These are phyloP conservation scores for Yponomeuta sedellus DNA, from an alignment of 2,888 invertebrate genomes.

Conservation along the genomic window DNA sequence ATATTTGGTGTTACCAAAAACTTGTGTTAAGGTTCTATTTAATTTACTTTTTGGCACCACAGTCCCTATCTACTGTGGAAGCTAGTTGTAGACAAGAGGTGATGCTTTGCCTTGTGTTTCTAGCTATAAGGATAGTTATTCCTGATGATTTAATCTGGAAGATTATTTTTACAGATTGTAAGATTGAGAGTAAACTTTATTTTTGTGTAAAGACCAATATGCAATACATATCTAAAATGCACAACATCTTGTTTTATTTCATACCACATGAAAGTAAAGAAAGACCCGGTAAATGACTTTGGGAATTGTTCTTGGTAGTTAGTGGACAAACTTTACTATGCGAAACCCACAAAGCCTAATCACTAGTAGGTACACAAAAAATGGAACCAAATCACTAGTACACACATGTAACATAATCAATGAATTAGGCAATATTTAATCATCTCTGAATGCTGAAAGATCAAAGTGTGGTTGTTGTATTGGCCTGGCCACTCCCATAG, in stretches of 20 bases:
- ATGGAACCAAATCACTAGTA: too few species aligned
- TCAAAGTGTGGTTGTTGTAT: constrained; percentile 49
- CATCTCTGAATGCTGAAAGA: constrained; percentile 49
- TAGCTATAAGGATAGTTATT: constrained; percentile 58
- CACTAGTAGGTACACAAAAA: too few species aligned
- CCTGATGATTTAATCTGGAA: constrained; percentile 50
- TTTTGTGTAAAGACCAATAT: constrained; percentile 71
- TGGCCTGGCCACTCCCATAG: constrained; percentile 28
- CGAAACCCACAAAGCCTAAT: neutral
- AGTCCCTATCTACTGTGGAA: too few species aligned
- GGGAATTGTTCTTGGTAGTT: neutral
- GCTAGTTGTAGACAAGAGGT: too few species aligned
- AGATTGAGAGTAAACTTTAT: constrained; percentile 64
- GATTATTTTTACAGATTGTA: constrained; percentile 69
- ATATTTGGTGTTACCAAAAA: too few species aligned
- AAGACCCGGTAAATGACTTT: constrained; percentile 1
- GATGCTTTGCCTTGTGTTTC: neutral
- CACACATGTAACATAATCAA: too few species aligned
- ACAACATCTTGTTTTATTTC: constrained; percentile 22
- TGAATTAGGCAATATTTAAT: constrained; percentile 24
- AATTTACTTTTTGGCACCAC: too few species aligned
- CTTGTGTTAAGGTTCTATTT: too few species aligned
- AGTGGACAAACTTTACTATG: constrained; percentile 3
- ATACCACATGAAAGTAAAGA: neutral
- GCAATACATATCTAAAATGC: constrained; percentile 65